These are phyloP conservation scores for Falco rusticolus DNA, from an alignment of 2,797 vertebrate species.

Conservation along the genomic window DNA sequence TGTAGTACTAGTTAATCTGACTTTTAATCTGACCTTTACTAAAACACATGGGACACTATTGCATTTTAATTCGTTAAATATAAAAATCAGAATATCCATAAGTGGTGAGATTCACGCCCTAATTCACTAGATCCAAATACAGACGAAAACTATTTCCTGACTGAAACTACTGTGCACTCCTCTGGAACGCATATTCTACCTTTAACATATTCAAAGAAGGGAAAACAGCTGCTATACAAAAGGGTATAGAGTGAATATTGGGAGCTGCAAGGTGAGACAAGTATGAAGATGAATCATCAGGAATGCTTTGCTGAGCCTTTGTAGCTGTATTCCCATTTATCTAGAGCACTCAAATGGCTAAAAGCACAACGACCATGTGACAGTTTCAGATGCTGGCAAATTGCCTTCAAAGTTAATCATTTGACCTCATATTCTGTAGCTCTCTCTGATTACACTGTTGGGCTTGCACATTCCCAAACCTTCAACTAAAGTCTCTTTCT, in stretches of 20 bases:
- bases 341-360: neutral
- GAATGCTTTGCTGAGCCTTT: slow-evolving; percentile 24
- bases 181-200: neutral
- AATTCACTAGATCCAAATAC: neutral
- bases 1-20: neutral
- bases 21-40: neutral
- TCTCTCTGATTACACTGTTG: neutral
- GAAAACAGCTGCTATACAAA: neutral
- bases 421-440: neutral
- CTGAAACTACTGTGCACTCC: neutral
- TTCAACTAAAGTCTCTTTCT: neutral
- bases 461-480: neutral
- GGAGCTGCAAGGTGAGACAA: slow-evolving; percentile 35
- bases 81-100: neutral
- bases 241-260: neutral
- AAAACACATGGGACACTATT: neutral
- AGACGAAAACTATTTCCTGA: neutral
- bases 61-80: neutral
- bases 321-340: neutral
- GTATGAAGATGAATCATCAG: slow-evolving; percentile 30
- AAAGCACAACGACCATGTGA: neutral
- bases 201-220: neutral
- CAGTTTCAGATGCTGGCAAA: neutral
- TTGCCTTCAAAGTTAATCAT: neutral
- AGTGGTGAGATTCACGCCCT: neutral